These are phyloP conservation scores for Pholis gunnellus DNA, from an alignment of 2,113 vertebrate species.

Conservation along the genomic window DNA sequence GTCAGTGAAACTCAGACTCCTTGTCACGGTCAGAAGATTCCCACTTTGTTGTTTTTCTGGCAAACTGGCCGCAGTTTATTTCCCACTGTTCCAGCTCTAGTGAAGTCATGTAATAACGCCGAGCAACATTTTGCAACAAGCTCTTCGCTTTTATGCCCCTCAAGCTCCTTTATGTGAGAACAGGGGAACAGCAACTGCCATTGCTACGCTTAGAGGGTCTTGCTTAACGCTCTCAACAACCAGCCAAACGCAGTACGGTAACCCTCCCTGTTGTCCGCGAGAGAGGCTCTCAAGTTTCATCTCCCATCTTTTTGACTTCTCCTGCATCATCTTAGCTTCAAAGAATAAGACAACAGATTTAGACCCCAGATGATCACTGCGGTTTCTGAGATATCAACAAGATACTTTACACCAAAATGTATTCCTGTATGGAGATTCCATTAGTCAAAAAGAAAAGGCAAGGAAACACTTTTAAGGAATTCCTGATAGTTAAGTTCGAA, in stretches of 20 bases:
- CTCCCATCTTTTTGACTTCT: background rate
- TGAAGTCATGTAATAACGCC: constrained; percentile 37
- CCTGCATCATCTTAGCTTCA: background rate
- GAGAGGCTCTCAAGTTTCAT: background rate
- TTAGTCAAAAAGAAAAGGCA: constrained; percentile 7
- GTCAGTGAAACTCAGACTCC: constrained; percentile 29
- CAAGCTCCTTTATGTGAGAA: constrained; percentile 18
- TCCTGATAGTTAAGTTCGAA: background rate
- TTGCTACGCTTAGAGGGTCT: constrained; percentile 8
- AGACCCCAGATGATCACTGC: constrained; percentile 2
- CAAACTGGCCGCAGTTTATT: constrained; percentile 42
- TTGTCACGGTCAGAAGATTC: constrained; percentile 32
- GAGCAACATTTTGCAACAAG: constrained; percentile 24
- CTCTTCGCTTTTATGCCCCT: constrained; percentile 5
- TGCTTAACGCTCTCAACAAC: background rate
- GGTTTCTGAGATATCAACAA: constrained; percentile 8
- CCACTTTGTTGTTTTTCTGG: constrained; percentile 26
- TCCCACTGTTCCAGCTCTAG: constrained; percentile 31
- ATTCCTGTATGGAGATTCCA: background rate
- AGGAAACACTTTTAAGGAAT: background rate
- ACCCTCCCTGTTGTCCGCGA: background rate
- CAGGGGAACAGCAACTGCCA: constrained; percentile 11
- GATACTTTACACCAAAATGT: background rate
- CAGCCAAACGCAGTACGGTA: background rate
- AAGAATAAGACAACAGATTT: constrained; percentile 16